A percentile compares a stretch with the other conserved stretches of the same genome.
These are phyloP conservation scores for Acronicta psi DNA, from an alignment of 2,888 invertebrate species.

Conservation along the genomic window DNA sequence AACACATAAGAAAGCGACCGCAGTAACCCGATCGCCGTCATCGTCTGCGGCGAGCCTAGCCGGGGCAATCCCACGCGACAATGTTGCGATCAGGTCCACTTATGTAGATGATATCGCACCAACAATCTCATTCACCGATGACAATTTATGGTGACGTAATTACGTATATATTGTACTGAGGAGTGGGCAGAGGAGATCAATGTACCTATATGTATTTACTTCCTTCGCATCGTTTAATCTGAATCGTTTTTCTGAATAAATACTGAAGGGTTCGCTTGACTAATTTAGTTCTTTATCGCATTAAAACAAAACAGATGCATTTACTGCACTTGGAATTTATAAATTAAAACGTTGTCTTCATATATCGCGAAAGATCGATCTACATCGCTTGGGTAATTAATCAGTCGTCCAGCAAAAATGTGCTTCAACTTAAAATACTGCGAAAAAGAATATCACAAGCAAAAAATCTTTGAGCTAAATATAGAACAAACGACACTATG, in stretches of 20 bases:
- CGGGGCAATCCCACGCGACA: constrained; percentile 54
- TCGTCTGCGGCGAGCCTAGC: constrained; percentile 44
- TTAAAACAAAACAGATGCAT: neutral
- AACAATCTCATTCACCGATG: constrained; percentile 42
- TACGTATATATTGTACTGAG: constrained; percentile 33
- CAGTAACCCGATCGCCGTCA: constrained; percentile 53
- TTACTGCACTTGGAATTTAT: neutral
- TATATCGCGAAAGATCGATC: constrained; percentile 7
- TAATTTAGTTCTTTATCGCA: neutral
- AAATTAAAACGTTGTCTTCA: constrained; percentile 12
- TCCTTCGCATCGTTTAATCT: constrained; percentile 9
- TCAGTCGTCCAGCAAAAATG: neutral
- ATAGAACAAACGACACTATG: constrained; percentile 22
- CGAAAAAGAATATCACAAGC: constrained; percentile 10
- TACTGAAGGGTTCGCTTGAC: neutral
- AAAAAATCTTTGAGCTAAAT: constrained; percentile 16
- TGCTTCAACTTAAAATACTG: constrained; percentile 10
- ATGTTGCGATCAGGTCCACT: constrained; percentile 46
- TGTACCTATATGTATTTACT: constrained; percentile 19
- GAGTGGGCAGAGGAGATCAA: constrained; percentile 28
- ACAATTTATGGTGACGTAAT: constrained; percentile 45
- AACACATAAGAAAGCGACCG: constrained; percentile 54
- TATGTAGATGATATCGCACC: constrained; percentile 45
- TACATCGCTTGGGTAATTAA: constrained; percentile 7
- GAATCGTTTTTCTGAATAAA: neutral